A percentile compares a stretch with the other conserved stretches of the same genome.
Conservation (phyloP, 2,888 invertebrate genomes). For the Apocheima hispidaria region DNA sequence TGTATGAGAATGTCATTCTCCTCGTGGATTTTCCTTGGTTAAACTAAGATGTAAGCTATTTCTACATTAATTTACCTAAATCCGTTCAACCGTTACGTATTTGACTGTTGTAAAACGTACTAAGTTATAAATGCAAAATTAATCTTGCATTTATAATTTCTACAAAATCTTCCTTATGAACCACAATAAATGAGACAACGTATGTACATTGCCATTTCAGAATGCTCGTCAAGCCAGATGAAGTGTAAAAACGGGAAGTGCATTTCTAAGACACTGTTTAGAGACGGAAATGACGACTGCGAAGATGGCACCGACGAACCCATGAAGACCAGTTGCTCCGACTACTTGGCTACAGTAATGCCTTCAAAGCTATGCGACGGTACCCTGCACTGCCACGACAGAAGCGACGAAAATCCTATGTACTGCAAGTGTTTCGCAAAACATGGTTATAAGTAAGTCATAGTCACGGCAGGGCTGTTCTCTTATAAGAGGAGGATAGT, state of each 20-base stretch:
- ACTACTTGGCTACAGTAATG: slow-evolving; percentile 88
- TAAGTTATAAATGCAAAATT: no score
- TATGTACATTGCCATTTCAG: slow-evolving; percentile 67
- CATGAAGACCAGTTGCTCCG: slow-evolving; percentile 86
- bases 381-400: slow-evolving; percentile 90
- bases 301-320: slow-evolving; percentile 90
- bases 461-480: no score
- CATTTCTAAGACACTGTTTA: slow-evolving; percentile 89
- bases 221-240: slow-evolving; percentile 87
- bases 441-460: slow-evolving; percentile 65
- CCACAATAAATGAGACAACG: not conserved
- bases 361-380: slow-evolving; percentile 92
- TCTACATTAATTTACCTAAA: no score
- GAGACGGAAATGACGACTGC: slow-evolving; percentile 89
- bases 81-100: no score
- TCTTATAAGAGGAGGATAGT: no score
- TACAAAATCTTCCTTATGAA: no score
- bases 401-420: slow-evolving; percentile 90
- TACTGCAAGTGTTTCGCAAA: slow-evolving; percentile 87
- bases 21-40: no score
- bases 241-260: slow-evolving; percentile 90
- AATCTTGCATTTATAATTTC: no score
- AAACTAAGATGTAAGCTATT: no score
- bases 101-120: no score
- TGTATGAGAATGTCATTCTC: no score